Conservation (phyloP, 2,113 vertebrate genomes). For the Osmerus eperlanus region DNA sequence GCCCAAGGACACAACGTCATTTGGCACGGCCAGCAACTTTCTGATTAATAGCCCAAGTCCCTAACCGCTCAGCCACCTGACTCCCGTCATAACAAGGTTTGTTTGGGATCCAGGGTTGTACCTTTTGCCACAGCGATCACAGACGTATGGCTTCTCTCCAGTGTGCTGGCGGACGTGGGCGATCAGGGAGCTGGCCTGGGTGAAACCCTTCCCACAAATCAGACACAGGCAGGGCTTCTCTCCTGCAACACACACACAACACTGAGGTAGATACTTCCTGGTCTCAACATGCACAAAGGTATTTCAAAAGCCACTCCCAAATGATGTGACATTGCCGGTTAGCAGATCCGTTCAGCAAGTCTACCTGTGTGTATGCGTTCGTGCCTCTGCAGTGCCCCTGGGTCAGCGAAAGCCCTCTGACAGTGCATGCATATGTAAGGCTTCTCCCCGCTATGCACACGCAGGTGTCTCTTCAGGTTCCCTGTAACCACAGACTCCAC, state of each 20-base stretch:
- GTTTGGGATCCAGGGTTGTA: slow-evolving; percentile 41
- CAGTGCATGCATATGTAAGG: slow-evolving; percentile 91
- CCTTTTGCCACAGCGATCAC: slow-evolving; percentile 97
- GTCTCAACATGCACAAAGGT: background rate
- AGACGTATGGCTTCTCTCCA: slow-evolving; percentile 96
- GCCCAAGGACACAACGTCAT: no score
- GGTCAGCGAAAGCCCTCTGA: slow-evolving; percentile 91
- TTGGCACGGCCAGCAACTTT: no score
- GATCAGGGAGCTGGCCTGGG: slow-evolving; percentile 95
- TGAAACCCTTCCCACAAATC: slow-evolving; percentile 95
- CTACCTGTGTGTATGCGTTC: slow-evolving; percentile 95
- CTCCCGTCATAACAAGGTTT: no score
- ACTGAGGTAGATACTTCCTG: accelerated
- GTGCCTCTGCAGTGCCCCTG: slow-evolving; percentile 90
- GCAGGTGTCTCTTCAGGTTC: slow-evolving; percentile 93
- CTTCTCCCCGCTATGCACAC: slow-evolving; percentile 97
- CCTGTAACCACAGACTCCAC: slow-evolving; percentile 64
- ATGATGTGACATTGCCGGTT: no score
- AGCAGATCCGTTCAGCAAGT: background rate
- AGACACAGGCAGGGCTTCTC: slow-evolving; percentile 94
- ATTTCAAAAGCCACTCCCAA: no score
- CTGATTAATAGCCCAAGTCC: no score
- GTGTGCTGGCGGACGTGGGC: slow-evolving; percentile 97
- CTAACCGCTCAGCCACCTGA: no score
- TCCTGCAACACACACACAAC: slow-evolving; percentile 68